phyloP scores from a whole-genome alignment of 2,888 invertebrate species.

The Cataglyphis albicans region DNA sequence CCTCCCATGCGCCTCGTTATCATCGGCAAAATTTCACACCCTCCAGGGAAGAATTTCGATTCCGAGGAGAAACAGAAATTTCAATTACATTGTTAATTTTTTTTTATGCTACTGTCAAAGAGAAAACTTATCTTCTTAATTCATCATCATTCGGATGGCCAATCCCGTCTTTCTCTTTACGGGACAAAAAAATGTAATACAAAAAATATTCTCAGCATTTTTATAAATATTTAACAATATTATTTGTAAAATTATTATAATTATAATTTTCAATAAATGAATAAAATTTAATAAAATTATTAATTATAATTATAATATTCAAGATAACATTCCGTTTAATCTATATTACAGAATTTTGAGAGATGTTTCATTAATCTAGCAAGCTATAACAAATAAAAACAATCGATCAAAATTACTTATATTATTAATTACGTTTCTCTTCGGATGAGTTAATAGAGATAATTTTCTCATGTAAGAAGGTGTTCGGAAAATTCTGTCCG shows the following conservation, averaged over 20 bases:
- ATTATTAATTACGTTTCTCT: background rate
- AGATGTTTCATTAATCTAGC: no score
- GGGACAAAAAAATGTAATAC: background rate
- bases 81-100: background rate
- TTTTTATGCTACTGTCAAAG: background rate
- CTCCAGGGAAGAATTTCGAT: background rate
- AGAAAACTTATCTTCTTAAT: background rate
- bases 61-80: background rate
- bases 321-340: background rate
- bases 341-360: no score
- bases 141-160: background rate
- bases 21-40: constrained; percentile 42
- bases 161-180: background rate
- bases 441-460: background rate
- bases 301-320: background rate
- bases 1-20: constrained; percentile 9
- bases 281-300: no score
- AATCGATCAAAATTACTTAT: background rate
- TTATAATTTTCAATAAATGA: background rate
- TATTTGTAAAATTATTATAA: background rate
- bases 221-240: background rate
- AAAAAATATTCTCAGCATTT: background rate
- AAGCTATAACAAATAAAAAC: no score
- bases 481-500: constrained; percentile 44
- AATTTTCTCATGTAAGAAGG: background rate